Evolutionary conservation across 2,888 invertebrate species (phyloP).

Genomic region (Sesamia inferens): DNA sequence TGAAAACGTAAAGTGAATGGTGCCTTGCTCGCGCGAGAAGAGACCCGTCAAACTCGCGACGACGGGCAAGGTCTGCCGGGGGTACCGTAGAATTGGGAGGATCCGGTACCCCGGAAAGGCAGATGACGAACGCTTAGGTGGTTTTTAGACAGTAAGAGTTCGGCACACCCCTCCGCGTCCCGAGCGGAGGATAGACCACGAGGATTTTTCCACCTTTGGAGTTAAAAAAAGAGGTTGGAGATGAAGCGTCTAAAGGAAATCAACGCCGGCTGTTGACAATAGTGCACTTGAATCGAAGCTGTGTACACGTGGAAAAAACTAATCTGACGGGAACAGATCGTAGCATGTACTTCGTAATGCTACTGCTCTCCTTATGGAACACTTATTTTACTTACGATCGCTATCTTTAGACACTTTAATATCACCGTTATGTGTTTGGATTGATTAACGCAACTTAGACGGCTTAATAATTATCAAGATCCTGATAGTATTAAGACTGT

Average conservation of each 20-base stretch:
- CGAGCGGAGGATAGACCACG: too few species aligned
- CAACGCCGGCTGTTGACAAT: conserved; percentile 25
- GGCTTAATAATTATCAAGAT: conserved; percentile 20
- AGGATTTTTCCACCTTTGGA: too few species aligned
- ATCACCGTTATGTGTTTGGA: background rate
- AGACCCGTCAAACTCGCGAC: too few species aligned
- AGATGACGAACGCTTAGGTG: too few species aligned
- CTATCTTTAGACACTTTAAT: background rate
- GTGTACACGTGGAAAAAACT: conserved; percentile 38
- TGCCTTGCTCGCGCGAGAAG: conserved; percentile 9
- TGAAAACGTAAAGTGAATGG: conserved; percentile 25
- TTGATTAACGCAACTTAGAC: conserved; percentile 6
- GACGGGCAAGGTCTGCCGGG: too few species aligned
- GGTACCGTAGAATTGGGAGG: too few species aligned
- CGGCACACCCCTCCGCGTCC: too few species aligned
- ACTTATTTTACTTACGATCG: conserved; percentile 29
- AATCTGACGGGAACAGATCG: conserved; percentile 20
- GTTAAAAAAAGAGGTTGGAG: background rate
- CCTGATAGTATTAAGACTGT: conserved; percentile 1
- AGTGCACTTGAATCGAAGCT: conserved; percentile 34
- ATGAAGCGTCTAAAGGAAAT: conserved; percentile 28
- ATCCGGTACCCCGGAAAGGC: too few species aligned
- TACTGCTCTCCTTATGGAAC: conserved; percentile 38
- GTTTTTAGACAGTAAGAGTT: too few species aligned
- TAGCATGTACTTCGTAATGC: conserved; percentile 28